These are phyloP conservation scores for Colletes collaris DNA, from an alignment of 2,888 invertebrate species.

Conservation along the genomic window DNA sequence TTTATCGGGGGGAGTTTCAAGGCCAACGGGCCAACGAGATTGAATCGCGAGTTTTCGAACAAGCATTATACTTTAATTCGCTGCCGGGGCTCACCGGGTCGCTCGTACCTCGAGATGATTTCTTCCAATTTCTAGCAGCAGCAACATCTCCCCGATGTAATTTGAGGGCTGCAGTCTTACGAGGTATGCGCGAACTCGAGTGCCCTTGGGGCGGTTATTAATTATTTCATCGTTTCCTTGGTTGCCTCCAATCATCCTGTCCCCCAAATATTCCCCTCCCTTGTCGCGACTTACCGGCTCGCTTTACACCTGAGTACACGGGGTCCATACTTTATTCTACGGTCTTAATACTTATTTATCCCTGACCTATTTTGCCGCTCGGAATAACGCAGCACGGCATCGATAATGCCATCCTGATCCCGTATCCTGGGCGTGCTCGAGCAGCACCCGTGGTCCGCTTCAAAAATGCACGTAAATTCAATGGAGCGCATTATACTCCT, in stretches of 20 bases:
- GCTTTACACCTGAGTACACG: slow-evolving; percentile 44
- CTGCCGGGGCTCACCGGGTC: background rate
- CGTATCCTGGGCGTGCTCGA: slow-evolving; percentile 8
- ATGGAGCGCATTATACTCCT: slow-evolving; percentile 43
- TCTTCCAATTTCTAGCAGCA: slow-evolving; percentile 40
- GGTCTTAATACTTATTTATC: slow-evolving; percentile 67
- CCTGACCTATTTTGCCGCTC: slow-evolving; percentile 58
- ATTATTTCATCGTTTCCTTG: slow-evolving; percentile 48
- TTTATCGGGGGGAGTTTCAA: slow-evolving; percentile 32
- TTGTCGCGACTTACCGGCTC: slow-evolving; percentile 33
- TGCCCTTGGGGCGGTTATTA: slow-evolving; percentile 53
- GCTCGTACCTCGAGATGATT: slow-evolving; percentile 10
- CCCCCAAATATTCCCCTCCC: background rate
- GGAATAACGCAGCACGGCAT: slow-evolving; percentile 52
- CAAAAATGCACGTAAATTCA: slow-evolving; percentile 58
- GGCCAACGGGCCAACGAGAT: slow-evolving; percentile 30
- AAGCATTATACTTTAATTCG: slow-evolving; percentile 41
- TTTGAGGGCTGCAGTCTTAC: slow-evolving; percentile 28
- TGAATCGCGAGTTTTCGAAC: slow-evolving; percentile 45
- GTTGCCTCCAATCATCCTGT: slow-evolving; percentile 29
- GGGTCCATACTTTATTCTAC: slow-evolving; percentile 58
- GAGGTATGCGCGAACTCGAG: slow-evolving; percentile 20
- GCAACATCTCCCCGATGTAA: slow-evolving; percentile 51
- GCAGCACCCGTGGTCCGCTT: slow-evolving; percentile 6
- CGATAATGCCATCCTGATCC: slow-evolving; percentile 55